Conservation (phyloP, 2,113 vertebrate genomes). For the Anoura caudifer region DNA sequence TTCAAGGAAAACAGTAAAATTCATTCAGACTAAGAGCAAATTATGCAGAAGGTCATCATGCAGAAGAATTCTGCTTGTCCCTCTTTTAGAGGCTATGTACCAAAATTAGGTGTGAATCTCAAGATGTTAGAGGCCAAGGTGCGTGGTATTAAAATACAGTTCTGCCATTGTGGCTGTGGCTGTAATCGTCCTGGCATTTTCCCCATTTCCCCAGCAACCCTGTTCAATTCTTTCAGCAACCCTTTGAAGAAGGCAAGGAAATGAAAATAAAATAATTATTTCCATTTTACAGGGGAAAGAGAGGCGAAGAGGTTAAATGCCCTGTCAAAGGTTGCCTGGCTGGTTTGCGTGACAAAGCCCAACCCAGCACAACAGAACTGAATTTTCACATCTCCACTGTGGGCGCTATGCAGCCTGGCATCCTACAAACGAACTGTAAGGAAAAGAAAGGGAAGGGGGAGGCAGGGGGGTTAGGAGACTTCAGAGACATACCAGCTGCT, state of each 20-base stretch:
- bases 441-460: neutral
- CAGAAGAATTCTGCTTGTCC: neutral
- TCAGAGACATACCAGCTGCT: neutral
- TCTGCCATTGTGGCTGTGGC: neutral
- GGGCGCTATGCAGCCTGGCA: neutral
- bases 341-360: neutral
- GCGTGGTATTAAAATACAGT: neutral
- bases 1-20: neutral
- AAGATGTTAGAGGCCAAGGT: neutral
- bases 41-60: neutral
- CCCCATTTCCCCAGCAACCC: neutral
- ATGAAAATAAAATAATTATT: neutral
- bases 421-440: neutral
- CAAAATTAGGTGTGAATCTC: neutral
- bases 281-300: neutral
- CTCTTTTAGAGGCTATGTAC: neutral
- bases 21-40: neutral
- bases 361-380: neutral
- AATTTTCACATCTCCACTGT: neutral
- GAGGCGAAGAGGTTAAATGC: neutral
- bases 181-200: neutral
- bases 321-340: neutral
- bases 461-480: neutral
- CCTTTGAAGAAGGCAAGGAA: neutral
- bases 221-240: neutral